These are phyloP conservation scores for Rallus limicola DNA, from an alignment of 2,113 vertebrate genomes.

Conservation along the genomic window DNA sequence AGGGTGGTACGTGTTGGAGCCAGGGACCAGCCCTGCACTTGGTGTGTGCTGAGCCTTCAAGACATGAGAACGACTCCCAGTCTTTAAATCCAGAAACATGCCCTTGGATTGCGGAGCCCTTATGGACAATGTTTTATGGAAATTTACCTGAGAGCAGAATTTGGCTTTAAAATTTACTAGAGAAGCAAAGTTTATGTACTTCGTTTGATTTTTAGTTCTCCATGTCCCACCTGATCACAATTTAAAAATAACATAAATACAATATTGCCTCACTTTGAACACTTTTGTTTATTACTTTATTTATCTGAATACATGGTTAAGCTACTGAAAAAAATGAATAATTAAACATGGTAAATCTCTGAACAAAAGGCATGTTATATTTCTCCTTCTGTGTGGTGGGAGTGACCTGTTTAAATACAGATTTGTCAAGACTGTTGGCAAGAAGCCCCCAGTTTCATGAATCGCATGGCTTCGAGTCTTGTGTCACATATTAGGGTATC, in stretches of 20 bases:
- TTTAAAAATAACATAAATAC: slow-evolving; percentile 54
- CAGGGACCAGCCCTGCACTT: not conserved
- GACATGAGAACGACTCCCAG: not conserved
- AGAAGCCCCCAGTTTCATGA: not conserved
- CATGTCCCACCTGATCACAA: slow-evolving; percentile 54
- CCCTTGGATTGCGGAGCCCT: not conserved
- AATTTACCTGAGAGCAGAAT: slow-evolving; percentile 53
- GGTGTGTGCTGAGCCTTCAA: not conserved
- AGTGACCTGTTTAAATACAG: slow-evolving; percentile 44
- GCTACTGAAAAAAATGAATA: slow-evolving; percentile 72
- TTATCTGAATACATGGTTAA: slow-evolving; percentile 74
- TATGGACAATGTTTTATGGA: not conserved
- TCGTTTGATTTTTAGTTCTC: slow-evolving; percentile 35
- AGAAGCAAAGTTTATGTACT: slow-evolving; percentile 32
- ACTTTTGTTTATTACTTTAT: slow-evolving; percentile 74
- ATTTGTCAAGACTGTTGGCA: slow-evolving; percentile 2
- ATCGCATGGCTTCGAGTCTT: not conserved
- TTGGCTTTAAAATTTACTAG: slow-evolving; percentile 15
- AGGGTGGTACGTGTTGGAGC: accelerated
- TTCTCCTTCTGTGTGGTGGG: slow-evolving; percentile 65
- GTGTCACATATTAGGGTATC: not conserved
- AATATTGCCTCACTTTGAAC: slow-evolving; percentile 68
- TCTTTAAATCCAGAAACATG: not conserved
- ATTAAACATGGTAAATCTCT: slow-evolving; percentile 77
- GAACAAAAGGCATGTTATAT: slow-evolving; percentile 66